Conservation (phyloP, 1,140 invertebrate species). For the Grapholita molesta region DNA sequence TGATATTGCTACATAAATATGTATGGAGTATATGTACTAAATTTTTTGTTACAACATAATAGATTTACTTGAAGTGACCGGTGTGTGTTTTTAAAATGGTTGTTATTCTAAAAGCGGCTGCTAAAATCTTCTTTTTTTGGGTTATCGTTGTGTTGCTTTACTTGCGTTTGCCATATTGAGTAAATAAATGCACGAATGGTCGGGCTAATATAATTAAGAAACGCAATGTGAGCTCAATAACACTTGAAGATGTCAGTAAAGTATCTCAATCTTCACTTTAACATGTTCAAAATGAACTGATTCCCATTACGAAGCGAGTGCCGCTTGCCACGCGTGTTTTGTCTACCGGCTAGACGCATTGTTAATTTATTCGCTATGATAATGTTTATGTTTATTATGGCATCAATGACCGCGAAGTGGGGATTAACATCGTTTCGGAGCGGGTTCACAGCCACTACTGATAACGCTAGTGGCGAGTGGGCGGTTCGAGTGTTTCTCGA, state of each 20-base stretch:
- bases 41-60: not conserved
- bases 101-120: too few species aligned
- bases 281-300: not conserved
- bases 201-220: too few species aligned
- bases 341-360: constrained; percentile 33
- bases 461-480: constrained; percentile 11
- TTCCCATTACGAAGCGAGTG: not conserved
- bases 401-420: constrained; percentile 24
- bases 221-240: too few species aligned
- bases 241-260: not conserved
- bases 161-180: too few species aligned
- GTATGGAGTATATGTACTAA: too few species aligned
- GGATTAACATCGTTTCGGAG: constrained; percentile 25
- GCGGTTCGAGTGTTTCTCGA: not conserved
- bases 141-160: too few species aligned
- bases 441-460: constrained; percentile 7
- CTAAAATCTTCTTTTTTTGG: too few species aligned
- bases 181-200: too few species aligned
- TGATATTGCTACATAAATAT: not conserved
- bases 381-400: constrained; percentile 27
- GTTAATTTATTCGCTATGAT: constrained; percentile 34
- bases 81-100: too few species aligned
- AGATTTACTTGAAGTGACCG: not conserved
- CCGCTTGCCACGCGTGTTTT: constrained; percentile 20
- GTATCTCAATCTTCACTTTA: not conserved